These are phyloP conservation scores for Drosophila borborema DNA, from an alignment of 2,888 invertebrate genomes.

Conservation along the genomic window DNA sequence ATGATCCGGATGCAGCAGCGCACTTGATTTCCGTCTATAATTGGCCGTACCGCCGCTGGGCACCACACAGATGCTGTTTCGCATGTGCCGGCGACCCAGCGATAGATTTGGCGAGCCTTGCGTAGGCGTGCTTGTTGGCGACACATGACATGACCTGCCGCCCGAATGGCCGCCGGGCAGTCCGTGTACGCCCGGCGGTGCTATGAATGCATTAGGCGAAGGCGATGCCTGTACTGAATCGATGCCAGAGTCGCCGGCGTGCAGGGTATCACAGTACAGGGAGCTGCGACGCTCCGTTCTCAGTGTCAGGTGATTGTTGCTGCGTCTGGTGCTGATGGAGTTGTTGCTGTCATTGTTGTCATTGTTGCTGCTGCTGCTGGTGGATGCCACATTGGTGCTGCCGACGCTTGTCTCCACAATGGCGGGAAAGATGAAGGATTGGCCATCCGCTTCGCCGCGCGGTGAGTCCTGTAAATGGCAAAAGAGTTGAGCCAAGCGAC, in stretches of 20 bases:
- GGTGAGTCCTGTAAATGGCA: constrained; percentile 87
- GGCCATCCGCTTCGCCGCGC: constrained; percentile 89
- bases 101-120: constrained; percentile 84
- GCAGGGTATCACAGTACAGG: constrained; percentile 86
- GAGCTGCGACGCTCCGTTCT: constrained; percentile 81
- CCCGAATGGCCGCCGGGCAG: constrained; percentile 61
- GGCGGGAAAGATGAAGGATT: constrained; percentile 89
- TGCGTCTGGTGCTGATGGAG: constrained; percentile 49
- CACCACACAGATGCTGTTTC: constrained; percentile 77
- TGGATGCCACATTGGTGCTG: constrained; percentile 52
- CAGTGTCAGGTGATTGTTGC: constrained; percentile 68
- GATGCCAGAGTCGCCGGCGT: constrained; percentile 89
- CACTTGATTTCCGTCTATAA: constrained; percentile 87
- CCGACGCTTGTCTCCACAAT: constrained; percentile 84
- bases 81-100: constrained; percentile 72
- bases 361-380: constrained; percentile 58
- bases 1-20: constrained; percentile 89
- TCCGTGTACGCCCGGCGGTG: constrained; percentile 80
- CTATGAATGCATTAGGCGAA: constrained; percentile 85
- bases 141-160: constrained; percentile 83
- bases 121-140: constrained; percentile 84
- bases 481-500: constrained; percentile 31
- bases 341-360: constrained; percentile 44
- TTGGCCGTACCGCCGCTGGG: constrained; percentile 58
- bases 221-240: constrained; percentile 90